Conservation (phyloP, 1,140 invertebrate genomes). For the Branchinecta lindahli region DNA sequence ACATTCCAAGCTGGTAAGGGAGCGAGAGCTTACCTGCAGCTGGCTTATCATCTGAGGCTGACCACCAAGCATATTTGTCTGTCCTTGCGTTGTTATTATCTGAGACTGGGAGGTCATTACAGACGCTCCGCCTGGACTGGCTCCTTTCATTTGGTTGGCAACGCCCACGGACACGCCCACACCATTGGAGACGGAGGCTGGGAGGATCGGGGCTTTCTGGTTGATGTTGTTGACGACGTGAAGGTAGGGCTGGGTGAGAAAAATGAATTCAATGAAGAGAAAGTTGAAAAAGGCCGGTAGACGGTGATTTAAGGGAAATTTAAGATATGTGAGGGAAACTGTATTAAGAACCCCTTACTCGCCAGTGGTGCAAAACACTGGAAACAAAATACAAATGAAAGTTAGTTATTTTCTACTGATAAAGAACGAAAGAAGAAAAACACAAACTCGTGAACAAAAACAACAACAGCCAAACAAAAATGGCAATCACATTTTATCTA, state of each 20-base stretch:
- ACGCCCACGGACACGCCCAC: constrained; percentile 17
- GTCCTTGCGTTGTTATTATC: constrained; percentile 26
- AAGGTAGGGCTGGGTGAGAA: constrained; percentile 18
- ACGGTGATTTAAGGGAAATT: constrained; percentile 21
- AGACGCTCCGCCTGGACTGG: constrained; percentile 17
- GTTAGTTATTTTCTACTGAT: too few relatives aligned
- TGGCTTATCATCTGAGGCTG: constrained; percentile 44
- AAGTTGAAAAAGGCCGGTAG: neutral
- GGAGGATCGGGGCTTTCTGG: constrained; percentile 25
- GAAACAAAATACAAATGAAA: too few relatives aligned
- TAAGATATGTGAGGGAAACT: neutral
- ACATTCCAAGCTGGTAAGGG: too few relatives aligned
- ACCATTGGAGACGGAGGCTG: constrained; percentile 19
- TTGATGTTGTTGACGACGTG: constrained; percentile 21
- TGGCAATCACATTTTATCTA: too few relatives aligned
- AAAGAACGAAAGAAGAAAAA: too few relatives aligned
- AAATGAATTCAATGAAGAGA: constrained; percentile 16
- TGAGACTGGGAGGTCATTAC: constrained; percentile 24
- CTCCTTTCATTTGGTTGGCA: constrained; percentile 22
- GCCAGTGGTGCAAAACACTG: too few relatives aligned
- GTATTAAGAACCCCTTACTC: too few relatives aligned
- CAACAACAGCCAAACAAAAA: too few relatives aligned
- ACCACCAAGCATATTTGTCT: constrained; percentile 25
- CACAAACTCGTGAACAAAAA: too few relatives aligned
- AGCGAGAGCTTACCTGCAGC: constrained; percentile 37